Conservation (phyloP, 2,888 invertebrate species). For the Corythucha ciliata region DNA sequence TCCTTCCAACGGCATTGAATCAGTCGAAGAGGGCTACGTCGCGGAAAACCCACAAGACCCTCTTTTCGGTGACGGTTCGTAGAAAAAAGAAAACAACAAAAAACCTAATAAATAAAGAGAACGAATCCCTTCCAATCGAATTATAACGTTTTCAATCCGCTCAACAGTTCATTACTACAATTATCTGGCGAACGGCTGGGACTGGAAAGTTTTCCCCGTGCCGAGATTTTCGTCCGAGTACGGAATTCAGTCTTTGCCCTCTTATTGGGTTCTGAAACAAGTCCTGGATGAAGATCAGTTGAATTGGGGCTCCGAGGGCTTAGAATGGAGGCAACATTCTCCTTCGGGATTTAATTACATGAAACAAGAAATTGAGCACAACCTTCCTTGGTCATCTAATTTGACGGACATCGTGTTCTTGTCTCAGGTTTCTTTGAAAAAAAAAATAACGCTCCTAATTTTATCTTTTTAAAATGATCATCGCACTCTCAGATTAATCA, state of each 20-base stretch:
- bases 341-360: constrained; percentile 60
- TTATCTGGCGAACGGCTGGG: constrained; percentile 72
- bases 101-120: too few species aligned
- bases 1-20: constrained; percentile 75
- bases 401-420: constrained; percentile 60
- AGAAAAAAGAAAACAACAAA: too few species aligned
- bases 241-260: constrained; percentile 85
- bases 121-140: too few species aligned
- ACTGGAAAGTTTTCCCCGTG: constrained; percentile 61
- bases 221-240: constrained; percentile 92
- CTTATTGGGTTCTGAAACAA: constrained; percentile 54
- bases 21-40: constrained; percentile 65
- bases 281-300: constrained; percentile 48
- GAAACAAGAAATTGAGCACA: constrained; percentile 49
- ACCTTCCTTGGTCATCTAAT: constrained; percentile 54
- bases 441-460: neutral
- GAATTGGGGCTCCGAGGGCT: constrained; percentile 49
- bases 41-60: constrained; percentile 66
- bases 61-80: constrained; percentile 81
- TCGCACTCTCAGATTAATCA: constrained; percentile 49
- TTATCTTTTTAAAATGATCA: neutral
- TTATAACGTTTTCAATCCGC: too few species aligned
- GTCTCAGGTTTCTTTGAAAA: neutral
- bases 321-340: constrained; percentile 79
- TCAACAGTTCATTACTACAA: constrained; percentile 84